Percentiles rank a stretch among this genome's conserved stretches.
Evolutionary conservation across 2,113 vertebrate species (phyloP).

Genomic region (Petrocephalus zakoni): DNA sequence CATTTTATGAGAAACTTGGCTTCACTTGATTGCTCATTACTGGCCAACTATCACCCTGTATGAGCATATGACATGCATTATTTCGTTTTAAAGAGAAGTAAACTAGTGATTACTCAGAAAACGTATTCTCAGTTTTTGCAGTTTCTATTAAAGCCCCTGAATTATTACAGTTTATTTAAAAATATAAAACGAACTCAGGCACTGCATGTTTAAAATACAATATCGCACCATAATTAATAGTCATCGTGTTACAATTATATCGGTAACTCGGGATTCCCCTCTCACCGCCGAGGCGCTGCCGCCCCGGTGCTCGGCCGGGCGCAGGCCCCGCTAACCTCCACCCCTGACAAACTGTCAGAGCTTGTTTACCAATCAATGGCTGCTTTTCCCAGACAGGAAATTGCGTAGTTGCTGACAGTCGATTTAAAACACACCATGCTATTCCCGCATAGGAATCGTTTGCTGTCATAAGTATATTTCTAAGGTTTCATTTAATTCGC

Average conservation of each 20-base stretch:
- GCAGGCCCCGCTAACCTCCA: neutral
- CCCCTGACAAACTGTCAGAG: slow-evolving; percentile 30
- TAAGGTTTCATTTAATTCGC: neutral
- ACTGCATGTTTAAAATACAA: neutral
- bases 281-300: neutral
- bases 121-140: neutral
- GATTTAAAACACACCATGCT: slow-evolving; percentile 47
- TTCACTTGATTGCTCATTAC: neutral
- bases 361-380: slow-evolving; percentile 55
- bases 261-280: slow-evolving; percentile 11
- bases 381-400: slow-evolving; percentile 55
- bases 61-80: neutral
- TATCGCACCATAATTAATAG: neutral
- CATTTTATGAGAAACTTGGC: neutral
- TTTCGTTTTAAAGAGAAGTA: neutral
- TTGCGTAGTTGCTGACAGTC: slow-evolving; percentile 54
- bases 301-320: neutral
- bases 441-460: slow-evolving; percentile 26
- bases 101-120: neutral
- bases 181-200: too few species aligned
- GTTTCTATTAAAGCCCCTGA: neutral
- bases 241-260: neutral
- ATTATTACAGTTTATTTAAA: neutral
- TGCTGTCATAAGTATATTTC: neutral
- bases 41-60: neutral